Evolutionary conservation across 2,888 invertebrate species (phyloP), one percentile per base, ranked within the genome.

Genomic region (Strigamia maritima): DNA sequence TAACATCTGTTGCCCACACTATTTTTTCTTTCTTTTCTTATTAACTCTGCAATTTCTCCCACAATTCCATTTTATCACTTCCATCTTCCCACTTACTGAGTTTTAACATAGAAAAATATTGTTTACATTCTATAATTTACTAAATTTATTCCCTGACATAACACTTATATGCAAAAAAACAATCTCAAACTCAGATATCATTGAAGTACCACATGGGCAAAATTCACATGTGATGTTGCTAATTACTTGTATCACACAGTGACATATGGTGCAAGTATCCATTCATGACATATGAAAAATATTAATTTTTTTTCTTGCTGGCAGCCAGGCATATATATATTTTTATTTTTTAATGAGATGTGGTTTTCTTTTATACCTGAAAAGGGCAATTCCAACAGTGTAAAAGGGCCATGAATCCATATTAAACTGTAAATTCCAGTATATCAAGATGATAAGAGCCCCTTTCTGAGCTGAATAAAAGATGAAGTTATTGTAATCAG

Each of bases 1-100:
- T 22, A 65, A 65, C 60, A 65, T 65, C 60, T 65, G 60, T 65
- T 65, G 60, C 60, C 60, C 24, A n/a, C 19, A 22, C 8, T 65
- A 22, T 24, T 65, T 65, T 19, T 10, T 19, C 24, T 60, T 60
- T 10, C 7, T 19, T 65, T 65, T 24, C 44, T 44, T 44, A 44
- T 44, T 44, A 44, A 44, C 44, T 12, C 44, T 6, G 14, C 44
- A 10, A 44, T 44, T 16, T 16, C 44, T 16, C 44, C 12, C 44
- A 3, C 6, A 6, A 6, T 10, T 10, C 38, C 6, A 8, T 38
- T 38, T 38, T 38, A 38, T 38, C 38, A 38, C 44, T 12, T 2
- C 12, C 44, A 44, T 44, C 44, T 44, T 10, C 44, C 44, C 44
- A 44, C 44, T 44, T 44, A 44, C 2, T 44, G 44, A 44, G 44